Base-by-base conservation (phyloP, 1,140 invertebrate species). In the Drosophila tristis region DNA sequence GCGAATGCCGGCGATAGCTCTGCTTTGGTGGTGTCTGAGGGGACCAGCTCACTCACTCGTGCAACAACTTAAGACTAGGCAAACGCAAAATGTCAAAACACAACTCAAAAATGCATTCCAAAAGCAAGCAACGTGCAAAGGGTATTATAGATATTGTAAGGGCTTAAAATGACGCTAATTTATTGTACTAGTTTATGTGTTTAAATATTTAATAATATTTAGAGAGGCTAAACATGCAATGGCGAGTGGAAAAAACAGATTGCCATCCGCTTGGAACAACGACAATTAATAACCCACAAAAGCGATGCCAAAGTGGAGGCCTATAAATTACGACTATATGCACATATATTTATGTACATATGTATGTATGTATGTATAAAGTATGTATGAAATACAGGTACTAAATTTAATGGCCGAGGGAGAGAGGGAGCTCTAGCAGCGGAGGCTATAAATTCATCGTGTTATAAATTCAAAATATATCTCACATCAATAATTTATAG, bases 401-500 rank as follows among this genome's bases (percentile, higher is more conserved):
- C 31, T 62, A 66, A 49, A 49, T 54, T 87, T 73, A 86, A 78
- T 67, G 67, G 67, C 67, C 57, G 67, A 26, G 65, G 51, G 67
- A 70, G 66, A 26, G 64, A 11, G 31, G 31, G 31, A 35, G 72
- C 65, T 64, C 59, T 56, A 60, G 60, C 26, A 74, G 65, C 60
- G 44, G 57, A 74, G 71, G 71, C 66, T 73, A 86, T 87, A 86
- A 89, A 87, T 87, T 78, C 63, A 68, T 63, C 71, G 70, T 68
- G 73, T 84, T 89, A 90, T 85, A 78, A 90, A 89, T 90, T 89
- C 85, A 90, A 78, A 78, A 70, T 78, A 90, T 90, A 84, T 89
- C 82, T 89, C 78, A 80, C 84, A 89, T 89, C 68, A 89, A 89
- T 89, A 80, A 90, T 89, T 89, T 89, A 90, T 89, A 78, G 64